Conservation (phyloP, 30 jellyfish, hydroid and myxozoan species). For the Haliclystus octoradiatus region DNA sequence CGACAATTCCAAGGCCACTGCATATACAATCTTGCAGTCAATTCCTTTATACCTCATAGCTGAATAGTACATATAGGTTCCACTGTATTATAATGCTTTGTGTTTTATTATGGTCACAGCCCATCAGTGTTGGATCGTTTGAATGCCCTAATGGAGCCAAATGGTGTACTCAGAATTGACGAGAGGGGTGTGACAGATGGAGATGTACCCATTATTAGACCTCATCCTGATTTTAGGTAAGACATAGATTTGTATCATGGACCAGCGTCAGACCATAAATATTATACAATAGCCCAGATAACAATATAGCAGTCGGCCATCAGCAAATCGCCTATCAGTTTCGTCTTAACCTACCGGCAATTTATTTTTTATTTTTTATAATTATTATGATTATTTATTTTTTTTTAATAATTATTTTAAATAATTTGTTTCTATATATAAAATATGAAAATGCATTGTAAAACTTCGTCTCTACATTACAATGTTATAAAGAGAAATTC, state of each 20-base stretch:
- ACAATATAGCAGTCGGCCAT: no score
- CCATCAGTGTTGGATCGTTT: conserved; percentile 89
- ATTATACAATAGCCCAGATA: background rate
- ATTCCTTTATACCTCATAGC: no score
- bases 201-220: conserved; percentile 57
- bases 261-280: no score
- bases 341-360: background rate
- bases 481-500: background rate
- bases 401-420: background rate
- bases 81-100: no score
- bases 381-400: background rate
- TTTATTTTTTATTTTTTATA: background rate
- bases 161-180: conserved; percentile 76
- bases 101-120: conserved; percentile 14
- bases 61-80: no score
- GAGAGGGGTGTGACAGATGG: conserved; percentile 82
- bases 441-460: background rate
- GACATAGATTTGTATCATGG: background rate
- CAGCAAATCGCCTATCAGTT: background rate
- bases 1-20: no score
- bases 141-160: conserved; percentile 89
- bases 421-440: background rate
- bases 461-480: background rate
- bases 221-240: conserved; percentile 83
- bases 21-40: no score